Conservation (phyloP, 2,113 vertebrate species). For the Tragulus kanchil region DNA sequence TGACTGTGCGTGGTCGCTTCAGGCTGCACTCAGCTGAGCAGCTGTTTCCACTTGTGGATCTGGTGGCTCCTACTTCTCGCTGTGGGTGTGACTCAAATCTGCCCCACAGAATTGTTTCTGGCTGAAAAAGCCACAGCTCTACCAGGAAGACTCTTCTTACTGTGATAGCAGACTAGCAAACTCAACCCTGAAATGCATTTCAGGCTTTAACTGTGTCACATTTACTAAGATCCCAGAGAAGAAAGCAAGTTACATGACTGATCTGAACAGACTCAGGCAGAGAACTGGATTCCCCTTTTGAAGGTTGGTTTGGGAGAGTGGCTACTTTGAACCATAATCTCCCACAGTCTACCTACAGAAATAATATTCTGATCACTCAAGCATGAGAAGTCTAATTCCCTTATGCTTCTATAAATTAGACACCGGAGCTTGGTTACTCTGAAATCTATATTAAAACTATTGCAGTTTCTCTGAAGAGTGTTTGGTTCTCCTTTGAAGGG, state of each 20-base stretch:
- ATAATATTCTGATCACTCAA: no score
- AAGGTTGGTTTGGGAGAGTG: background rate
- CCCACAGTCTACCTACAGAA: background rate
- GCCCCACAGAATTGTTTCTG: no score
- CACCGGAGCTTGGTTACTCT: background rate
- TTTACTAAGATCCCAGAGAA: background rate
- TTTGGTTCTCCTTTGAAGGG: background rate
- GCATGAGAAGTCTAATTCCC: background rate
- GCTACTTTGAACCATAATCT: background rate
- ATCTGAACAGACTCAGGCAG: background rate
- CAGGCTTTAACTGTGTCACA: fast-evolving
- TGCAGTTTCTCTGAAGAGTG: no score
- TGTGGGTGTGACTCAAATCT: background rate
- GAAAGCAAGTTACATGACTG: no score
- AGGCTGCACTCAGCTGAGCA: background rate
- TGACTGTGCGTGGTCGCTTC: background rate
- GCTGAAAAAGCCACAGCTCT: fast-evolving
- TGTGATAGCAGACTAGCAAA: background rate
- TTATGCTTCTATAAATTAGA: background rate
- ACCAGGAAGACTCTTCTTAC: background rate
- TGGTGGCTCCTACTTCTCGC: background rate
- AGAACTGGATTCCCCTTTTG: background rate
- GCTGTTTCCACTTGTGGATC: background rate
- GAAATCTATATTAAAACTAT: background rate
- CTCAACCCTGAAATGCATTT: background rate